Conservation (phyloP, 2,113 vertebrate genomes). For the Blennius ocellaris region DNA sequence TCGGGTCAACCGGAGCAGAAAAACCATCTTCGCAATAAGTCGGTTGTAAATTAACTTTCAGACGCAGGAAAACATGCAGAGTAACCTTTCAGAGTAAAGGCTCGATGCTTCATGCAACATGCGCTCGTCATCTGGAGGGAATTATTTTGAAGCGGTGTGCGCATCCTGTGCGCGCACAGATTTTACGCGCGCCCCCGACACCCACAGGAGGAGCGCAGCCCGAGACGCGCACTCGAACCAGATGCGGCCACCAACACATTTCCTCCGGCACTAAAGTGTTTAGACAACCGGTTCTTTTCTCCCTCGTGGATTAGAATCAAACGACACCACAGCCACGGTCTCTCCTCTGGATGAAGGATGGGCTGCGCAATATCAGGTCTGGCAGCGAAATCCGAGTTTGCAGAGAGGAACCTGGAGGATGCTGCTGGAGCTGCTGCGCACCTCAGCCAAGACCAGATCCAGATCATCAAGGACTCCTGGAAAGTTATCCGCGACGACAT, state of each 20-base stretch:
- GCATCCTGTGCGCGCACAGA: neutral
- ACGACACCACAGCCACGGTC: neutral
- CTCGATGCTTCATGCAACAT: fast-evolving
- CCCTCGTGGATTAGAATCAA: too few relatives aligned
- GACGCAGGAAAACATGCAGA: neutral
- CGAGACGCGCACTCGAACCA: slow-evolving; percentile 25
- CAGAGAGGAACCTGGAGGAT: slow-evolving; percentile 55
- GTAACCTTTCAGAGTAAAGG: slow-evolving; percentile 28
- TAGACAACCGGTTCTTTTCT: neutral
- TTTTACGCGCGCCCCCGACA: neutral
- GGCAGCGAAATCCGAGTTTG: slow-evolving; percentile 66
- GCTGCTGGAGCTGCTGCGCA: slow-evolving; percentile 28
- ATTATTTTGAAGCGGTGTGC: slow-evolving; percentile 31
- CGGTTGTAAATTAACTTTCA: fast-evolving
- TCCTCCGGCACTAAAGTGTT: slow-evolving; percentile 4
- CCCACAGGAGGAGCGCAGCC: neutral
- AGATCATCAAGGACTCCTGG: slow-evolving; percentile 85
- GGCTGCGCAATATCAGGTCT: slow-evolving; percentile 84
- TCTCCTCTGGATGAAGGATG: slow-evolving; percentile 68
- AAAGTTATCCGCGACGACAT: slow-evolving; percentile 87
- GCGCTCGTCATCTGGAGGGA: fast-evolving
- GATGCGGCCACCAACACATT: slow-evolving; percentile 21
- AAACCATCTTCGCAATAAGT: neutral
- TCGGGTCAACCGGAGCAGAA: too few relatives aligned
- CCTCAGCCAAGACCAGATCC: slow-evolving; percentile 74